phyloP scores from a whole-genome alignment of 1,140 invertebrate species.

The Oncopodura yosiiana region DNA sequence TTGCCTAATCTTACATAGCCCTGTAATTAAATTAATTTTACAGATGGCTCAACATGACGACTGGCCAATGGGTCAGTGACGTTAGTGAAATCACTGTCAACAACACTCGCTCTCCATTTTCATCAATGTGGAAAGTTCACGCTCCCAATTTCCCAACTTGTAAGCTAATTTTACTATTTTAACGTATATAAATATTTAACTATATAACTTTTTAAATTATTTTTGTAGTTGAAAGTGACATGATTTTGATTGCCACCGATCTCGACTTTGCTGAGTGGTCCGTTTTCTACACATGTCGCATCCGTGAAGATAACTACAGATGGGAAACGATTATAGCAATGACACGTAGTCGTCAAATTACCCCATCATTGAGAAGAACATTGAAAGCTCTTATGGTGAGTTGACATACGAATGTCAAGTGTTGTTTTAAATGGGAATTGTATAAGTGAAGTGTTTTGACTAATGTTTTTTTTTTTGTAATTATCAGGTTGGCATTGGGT shows the following conservation, averaged over 20 bases:
- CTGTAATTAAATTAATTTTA: background rate
- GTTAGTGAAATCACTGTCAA: background rate
- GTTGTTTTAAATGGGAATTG: no score
- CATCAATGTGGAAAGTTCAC: conserved; percentile 7
- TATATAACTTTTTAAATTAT: background rate
- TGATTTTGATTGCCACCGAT: conserved; percentile 12
- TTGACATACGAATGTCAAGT: no score
- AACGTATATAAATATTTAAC: background rate
- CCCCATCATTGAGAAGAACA: conserved; percentile 6
- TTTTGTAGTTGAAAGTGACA: background rate
- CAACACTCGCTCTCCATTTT: background rate
- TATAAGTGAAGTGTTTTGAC: no score
- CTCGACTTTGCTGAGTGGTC: conserved; percentile 18
- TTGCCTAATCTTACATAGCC: background rate
- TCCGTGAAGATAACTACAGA: conserved; percentile 5
- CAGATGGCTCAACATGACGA: background rate
- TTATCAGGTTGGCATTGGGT: conserved; percentile 15
- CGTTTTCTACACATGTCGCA: conserved; percentile 6
- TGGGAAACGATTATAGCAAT: conserved; percentile 8
- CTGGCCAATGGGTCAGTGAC: background rate
- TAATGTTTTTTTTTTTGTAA: no score
- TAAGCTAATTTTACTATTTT: no score
- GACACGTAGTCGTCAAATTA: conserved; percentile 8
- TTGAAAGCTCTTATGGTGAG: conserved; percentile 27
- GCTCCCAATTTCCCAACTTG: no score